These are phyloP conservation scores for Artibeus jamaicensis DNA, from an alignment of 2,797 vertebrate species.

Conservation along the genomic window DNA sequence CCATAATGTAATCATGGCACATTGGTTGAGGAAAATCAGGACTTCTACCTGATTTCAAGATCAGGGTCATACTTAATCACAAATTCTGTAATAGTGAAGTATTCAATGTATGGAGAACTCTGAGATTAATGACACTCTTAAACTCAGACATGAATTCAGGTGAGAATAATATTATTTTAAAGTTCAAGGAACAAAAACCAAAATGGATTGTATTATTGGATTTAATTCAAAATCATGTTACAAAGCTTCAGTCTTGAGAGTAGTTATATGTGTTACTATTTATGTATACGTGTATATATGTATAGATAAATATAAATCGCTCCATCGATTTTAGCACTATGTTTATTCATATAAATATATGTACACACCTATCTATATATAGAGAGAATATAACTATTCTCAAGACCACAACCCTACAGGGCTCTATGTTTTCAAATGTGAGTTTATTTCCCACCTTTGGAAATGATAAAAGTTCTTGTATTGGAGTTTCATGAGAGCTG, in stretches of 20 bases:
- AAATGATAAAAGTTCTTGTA: not conserved
- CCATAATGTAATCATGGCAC: not conserved
- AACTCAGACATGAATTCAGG: slow-evolving; percentile 30
- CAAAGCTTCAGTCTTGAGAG: slow-evolving; percentile 24
- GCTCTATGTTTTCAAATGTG: not conserved
- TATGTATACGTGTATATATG: not conserved
- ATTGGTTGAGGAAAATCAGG: not conserved
- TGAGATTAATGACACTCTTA: slow-evolving; percentile 15
- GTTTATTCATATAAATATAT: not conserved
- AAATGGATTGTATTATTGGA: not conserved
- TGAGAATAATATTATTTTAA: slow-evolving; percentile 26
- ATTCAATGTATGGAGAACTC: not conserved
- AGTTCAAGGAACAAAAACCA: not conserved
- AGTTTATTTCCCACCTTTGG: not conserved
- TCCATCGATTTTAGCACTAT: not conserved
- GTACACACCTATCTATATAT: not conserved
- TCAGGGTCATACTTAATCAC: not conserved
- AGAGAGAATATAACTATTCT: not conserved
- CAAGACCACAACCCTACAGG: not conserved
- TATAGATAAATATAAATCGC: not conserved
- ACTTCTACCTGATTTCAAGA: not conserved
- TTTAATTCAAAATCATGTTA: slow-evolving; percentile 39
- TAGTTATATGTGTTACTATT: not conserved
- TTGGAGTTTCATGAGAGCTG: not conserved
- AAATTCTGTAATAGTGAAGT: not conserved